A percentile compares a stretch with the other conserved stretches of the same genome.
These are phyloP conservation scores for Papilio polytes DNA, from an alignment of 1,140 invertebrate genomes.

Conservation along the genomic window DNA sequence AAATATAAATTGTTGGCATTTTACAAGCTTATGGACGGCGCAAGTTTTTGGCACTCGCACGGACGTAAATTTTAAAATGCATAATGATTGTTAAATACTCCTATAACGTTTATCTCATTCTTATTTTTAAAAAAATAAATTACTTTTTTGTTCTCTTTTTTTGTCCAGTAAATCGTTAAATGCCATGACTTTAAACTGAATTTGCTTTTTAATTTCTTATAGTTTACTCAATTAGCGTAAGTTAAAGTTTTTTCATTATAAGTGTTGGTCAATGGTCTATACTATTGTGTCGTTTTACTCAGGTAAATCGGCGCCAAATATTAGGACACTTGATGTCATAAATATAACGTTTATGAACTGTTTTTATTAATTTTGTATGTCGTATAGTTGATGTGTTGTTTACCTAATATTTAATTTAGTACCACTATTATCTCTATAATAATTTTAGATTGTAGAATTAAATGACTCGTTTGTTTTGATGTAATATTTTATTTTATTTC, in stretches of 20 bases:
- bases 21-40: constrained; percentile 7
- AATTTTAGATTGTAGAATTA: not conserved
- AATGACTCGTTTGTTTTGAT: not conserved
- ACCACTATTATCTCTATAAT: not conserved
- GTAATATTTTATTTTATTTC: constrained; percentile 11
- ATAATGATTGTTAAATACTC: constrained; percentile 11
- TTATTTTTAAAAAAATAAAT: not conserved
- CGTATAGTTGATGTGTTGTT: not conserved
- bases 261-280: too few species aligned
- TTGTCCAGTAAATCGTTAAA: too few species aligned
- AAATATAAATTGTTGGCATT: constrained; percentile 19
- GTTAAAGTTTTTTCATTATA: not conserved
- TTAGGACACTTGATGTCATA: not conserved
- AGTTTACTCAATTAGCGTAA: not conserved
- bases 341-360: not conserved
- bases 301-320: not conserved
- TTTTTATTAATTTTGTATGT: not conserved
- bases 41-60: not conserved
- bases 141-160: too few species aligned
- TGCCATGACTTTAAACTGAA: too few species aligned
- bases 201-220: not conserved
- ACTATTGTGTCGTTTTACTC: too few species aligned
- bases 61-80: constrained; percentile 29
- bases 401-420: not conserved
- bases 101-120: not conserved